Evolutionary conservation across 92 coral and sea anemone species (phyloP), one percentile per base, ranked within the genome.

Genomic region (Epizoanthus rinbou): DNA sequence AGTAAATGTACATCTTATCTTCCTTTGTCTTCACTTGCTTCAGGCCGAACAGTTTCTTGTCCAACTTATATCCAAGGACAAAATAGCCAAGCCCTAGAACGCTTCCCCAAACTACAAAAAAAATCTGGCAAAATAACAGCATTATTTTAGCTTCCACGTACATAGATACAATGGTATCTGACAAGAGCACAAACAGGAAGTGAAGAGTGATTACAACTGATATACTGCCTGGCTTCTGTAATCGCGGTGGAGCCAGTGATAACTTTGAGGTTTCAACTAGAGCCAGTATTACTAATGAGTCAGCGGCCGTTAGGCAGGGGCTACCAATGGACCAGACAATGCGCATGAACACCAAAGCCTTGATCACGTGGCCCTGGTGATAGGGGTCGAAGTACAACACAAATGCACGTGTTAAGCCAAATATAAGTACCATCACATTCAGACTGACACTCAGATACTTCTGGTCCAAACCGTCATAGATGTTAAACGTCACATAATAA

Each of bases 271-370:
- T 91, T 78, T 95, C 98, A 8, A 94, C 80, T 10, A 95, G 98
- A 37, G 98, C 98, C 60, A 95, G 82, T 57, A 95, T 95, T 8
- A 94, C 92, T 63, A 95, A 79, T n/a, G 94, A 91, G 86, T 95
- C 98, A 6, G 98, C 90, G 16, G 98, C 94, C 3, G 95, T 92
- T 64, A 95, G 65, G 75, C 98, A 95, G 19, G 98, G 98, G 11
- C 96, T 92, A 10, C 98, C 98, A 7, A 95, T 84, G 80, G 98
- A 95, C 98, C 98, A 95, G 47, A 95, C 19, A 18, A 95, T 70
- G 14, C 95, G 91, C 95, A 95, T 92, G 3, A 86, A 53, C 33
- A 84, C 82, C 41, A 90, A 43, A 1, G 93, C 91, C 0, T 89
- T 81, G 73, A 95, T 87, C 10, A 90, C 41, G 86, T 45, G 54